These are phyloP conservation scores for Tuta absoluta DNA, from an alignment of 2,888 invertebrate species.

Conservation along the genomic window DNA sequence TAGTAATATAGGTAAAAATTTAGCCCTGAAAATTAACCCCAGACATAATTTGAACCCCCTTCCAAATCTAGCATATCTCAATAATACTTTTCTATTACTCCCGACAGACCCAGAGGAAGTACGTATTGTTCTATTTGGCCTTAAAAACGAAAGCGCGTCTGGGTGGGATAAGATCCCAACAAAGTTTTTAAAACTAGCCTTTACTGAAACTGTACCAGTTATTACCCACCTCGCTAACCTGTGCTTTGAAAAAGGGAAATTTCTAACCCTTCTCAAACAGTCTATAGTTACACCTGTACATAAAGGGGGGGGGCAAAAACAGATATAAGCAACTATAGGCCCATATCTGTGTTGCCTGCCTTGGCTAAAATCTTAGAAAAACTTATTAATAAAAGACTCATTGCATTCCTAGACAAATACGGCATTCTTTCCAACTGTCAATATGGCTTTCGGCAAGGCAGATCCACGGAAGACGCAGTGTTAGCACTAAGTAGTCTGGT, in stretches of 20 bases:
- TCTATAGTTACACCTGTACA: slow-evolving; percentile 1
- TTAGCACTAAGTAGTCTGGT: no score
- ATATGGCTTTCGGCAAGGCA: no score
- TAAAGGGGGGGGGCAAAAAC: background rate
- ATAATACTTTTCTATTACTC: no score
- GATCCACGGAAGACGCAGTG: no score
- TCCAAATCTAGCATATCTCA: background rate
- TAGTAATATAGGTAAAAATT: slow-evolving; percentile 2
- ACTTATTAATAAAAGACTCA: background rate
- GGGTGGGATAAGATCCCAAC: no score
- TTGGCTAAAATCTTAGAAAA: slow-evolving; percentile 2
- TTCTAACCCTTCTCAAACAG: background rate
- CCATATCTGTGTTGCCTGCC: background rate
- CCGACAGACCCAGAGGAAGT: no score
- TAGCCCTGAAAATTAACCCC: background rate
- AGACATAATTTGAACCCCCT: no score
- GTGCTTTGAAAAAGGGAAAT: slow-evolving; percentile 38
- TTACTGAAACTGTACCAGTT: no score
- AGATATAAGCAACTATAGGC: background rate
- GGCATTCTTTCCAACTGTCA: no score
- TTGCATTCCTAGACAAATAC: background rate
- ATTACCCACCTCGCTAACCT: no score
- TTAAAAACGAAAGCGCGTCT: background rate
- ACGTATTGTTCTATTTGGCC: no score
- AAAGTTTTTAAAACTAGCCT: no score